phyloP scores from a whole-genome alignment of 2,113 vertebrate species.

The Promerops cafer region DNA sequence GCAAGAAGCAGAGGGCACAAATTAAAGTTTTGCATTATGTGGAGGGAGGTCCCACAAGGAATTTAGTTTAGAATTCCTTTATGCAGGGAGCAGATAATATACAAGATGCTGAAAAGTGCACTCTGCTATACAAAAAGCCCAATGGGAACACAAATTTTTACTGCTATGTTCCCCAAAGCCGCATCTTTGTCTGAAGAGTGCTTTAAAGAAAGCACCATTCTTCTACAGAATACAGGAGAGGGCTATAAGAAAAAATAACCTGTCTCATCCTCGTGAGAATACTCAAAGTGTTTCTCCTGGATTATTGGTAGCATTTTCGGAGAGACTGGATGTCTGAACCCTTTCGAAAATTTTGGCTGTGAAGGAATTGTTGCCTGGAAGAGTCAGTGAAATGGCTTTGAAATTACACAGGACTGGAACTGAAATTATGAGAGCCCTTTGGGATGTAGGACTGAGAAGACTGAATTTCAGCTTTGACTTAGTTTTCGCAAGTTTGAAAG shows the following conservation, averaged over 20 bases:
- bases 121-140: neutral
- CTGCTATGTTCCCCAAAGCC: neutral
- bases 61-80: constrained; percentile 3
- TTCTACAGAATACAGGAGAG: constrained; percentile 5
- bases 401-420: neutral
- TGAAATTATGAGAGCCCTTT: constrained; percentile 13
- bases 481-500: constrained; percentile 4
- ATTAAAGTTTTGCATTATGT: constrained; percentile 18
- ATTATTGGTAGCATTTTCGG: constrained; percentile 2
- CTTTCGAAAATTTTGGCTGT: neutral
- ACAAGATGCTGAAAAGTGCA: constrained; percentile 21
- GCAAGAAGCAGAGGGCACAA: neutral
- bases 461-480: neutral
- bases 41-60: neutral
- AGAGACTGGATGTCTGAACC: constrained; percentile 18
- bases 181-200: neutral
- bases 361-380: constrained; percentile 12
- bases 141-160: constrained; percentile 1
- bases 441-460: neutral
- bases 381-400: constrained; percentile 3
- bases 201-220: constrained; percentile 18
- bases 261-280: neutral
- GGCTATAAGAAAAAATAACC: constrained; percentile 42
- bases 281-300: constrained; percentile 10
- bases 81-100: neutral